These are phyloP conservation scores for Drosophila pruinosa DNA, from an alignment of 1,140 invertebrate species.

Conservation along the genomic window DNA sequence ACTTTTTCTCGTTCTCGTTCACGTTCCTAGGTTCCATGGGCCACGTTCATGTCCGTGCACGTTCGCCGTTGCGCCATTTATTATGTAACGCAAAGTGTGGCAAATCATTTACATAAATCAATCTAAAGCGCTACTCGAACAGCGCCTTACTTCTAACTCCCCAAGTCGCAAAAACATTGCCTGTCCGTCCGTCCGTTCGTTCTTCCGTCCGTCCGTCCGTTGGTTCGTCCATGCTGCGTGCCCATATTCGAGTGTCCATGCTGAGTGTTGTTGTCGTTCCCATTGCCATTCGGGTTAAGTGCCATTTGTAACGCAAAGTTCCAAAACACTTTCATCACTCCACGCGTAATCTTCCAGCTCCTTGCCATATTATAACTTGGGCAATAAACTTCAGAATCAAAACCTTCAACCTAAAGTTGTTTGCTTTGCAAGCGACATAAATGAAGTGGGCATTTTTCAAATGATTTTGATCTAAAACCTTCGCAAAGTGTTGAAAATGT, in stretches of 20 bases:
- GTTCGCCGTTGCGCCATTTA: constrained; percentile 53
- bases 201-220: background rate
- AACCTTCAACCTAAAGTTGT: background rate
- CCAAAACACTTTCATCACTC: constrained; percentile 4
- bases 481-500: background rate
- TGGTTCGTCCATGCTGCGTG: constrained; percentile 17
- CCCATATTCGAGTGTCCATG: constrained; percentile 24
- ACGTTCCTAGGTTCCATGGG: constrained; percentile 9
- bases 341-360: constrained; percentile 8
- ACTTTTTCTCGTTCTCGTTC: constrained; percentile 44
- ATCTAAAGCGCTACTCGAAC: constrained; percentile 52
- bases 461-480: background rate
- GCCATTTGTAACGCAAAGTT: constrained; percentile 50
- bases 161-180: background rate
- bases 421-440: background rate
- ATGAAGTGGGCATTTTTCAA: background rate
- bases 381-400: background rate
- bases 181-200: background rate
- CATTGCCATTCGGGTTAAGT: constrained; percentile 34
- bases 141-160: constrained; percentile 5
- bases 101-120: constrained; percentile 79
- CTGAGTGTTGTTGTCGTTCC: constrained; percentile 18
- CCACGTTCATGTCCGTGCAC: constrained; percentile 10
- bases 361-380: constrained; percentile 25
- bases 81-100: constrained; percentile 77